Evolutionary conservation across 2,113 vertebrate species (phyloP).

Genomic region (Asarcornis scutulata): DNA sequence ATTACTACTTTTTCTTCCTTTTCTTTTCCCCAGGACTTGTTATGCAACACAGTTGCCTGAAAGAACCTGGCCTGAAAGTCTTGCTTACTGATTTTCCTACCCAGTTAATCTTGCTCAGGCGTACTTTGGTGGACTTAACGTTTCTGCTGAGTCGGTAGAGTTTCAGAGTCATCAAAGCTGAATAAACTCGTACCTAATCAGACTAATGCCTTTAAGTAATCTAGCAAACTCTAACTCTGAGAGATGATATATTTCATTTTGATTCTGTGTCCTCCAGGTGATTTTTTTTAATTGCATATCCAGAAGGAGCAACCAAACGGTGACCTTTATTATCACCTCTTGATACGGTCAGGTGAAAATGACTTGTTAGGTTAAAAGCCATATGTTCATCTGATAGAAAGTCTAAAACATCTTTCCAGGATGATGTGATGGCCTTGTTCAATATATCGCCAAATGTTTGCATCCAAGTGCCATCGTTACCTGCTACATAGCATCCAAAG

Average conservation of each 20-base stretch:
- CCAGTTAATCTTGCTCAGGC: slow-evolving; percentile 13
- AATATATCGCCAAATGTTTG: background rate
- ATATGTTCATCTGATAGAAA: background rate
- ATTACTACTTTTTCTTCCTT: background rate
- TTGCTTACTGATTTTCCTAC: slow-evolving; percentile 45
- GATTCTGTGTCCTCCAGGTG: background rate
- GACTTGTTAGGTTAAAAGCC: background rate
- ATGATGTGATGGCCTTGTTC: background rate
- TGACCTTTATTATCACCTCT: background rate
- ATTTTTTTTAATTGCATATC: background rate
- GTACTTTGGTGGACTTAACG: background rate
- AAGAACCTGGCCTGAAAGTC: slow-evolving; percentile 32
- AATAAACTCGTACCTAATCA: slow-evolving; percentile 3
- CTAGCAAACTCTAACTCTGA: background rate
- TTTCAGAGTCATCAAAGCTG: slow-evolving; percentile 19
- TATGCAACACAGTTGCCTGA: slow-evolving; percentile 35
- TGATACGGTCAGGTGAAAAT: background rate
- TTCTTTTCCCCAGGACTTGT: background rate
- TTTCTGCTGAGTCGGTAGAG: background rate
- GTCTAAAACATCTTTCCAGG: background rate
- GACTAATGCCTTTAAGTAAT: slow-evolving; percentile 33
- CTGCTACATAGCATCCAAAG: background rate
- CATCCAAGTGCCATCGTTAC: background rate
- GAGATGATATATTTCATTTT: background rate
- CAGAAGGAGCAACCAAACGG: background rate